A percentile compares a stretch with the other conserved stretches of the same genome.
Conservation (phyloP, 2,888 invertebrate genomes). For the Cyclophora punctaria region DNA sequence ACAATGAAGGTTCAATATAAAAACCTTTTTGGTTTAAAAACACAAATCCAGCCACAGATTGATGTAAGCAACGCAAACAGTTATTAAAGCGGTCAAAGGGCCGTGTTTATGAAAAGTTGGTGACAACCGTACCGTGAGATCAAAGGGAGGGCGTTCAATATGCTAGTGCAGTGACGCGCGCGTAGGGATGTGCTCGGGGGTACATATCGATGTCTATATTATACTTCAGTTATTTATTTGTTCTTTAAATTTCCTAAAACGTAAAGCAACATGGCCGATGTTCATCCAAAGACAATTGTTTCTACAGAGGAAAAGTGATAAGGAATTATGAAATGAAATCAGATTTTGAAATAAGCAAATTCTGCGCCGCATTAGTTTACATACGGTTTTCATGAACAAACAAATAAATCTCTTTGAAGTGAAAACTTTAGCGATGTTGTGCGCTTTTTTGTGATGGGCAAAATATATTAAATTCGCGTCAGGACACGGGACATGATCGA, state of each 20-base stretch:
- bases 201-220: too few relatives aligned
- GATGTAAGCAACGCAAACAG: conserved; percentile 8
- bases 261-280: too few relatives aligned
- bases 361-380: background rate
- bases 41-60: conserved; percentile 4
- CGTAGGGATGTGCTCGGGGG: conserved; percentile 18
- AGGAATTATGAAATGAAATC: background rate
- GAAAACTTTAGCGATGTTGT: too few relatives aligned
- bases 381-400: background rate
- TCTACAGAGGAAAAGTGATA: too few relatives aligned
- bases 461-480: too few relatives aligned
- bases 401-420: background rate
- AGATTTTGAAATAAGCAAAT: conserved; percentile 16
- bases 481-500: too few relatives aligned
- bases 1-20: too few relatives aligned
- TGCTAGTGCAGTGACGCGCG: conserved; percentile 31
- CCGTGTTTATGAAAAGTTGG: conserved; percentile 16
- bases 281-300: too few relatives aligned
- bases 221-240: too few relatives aligned
- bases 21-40: too few relatives aligned
- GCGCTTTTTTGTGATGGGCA: too few relatives aligned
- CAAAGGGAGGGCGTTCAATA: conserved; percentile 45
- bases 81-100: conserved; percentile 13
- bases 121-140: conserved; percentile 32
- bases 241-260: too few relatives aligned